phyloP scores from a whole-genome alignment of 2,113 vertebrate species.

The Rhea pennata region DNA sequence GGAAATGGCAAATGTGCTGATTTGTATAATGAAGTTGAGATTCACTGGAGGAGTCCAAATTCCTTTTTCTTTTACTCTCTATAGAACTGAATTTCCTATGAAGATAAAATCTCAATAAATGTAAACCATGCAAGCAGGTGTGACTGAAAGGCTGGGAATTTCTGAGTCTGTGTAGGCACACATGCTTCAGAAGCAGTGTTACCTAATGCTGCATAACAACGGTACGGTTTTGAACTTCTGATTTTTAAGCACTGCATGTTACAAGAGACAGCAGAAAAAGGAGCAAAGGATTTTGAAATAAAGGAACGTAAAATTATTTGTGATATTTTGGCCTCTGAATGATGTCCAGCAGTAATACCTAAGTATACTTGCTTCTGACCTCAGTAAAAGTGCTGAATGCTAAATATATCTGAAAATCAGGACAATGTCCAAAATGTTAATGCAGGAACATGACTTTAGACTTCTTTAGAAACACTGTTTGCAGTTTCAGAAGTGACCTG shows the following conservation, averaged over 20 bases:
- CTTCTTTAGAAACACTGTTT: not conserved
- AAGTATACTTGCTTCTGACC: not conserved
- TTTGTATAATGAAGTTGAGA: conserved; percentile 44
- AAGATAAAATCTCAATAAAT: conserved; percentile 29
- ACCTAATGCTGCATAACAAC: not conserved
- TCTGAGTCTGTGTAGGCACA: not conserved
- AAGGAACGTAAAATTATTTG: not conserved
- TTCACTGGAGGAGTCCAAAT: conserved; percentile 26
- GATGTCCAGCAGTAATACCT: not conserved
- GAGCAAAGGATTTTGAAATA: not conserved
- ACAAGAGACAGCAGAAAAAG: not conserved
- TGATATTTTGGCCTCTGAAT: not conserved
- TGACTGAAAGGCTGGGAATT: not conserved
- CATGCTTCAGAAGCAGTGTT: not conserved
- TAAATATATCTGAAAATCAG: not conserved
- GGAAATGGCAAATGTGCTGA: conserved; percentile 45
- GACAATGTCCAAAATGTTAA: not conserved
- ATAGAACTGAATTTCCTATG: not conserved
- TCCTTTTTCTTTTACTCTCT: not conserved
- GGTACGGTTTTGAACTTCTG: not conserved
- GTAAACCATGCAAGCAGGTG: not conserved
- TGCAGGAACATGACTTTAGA: not conserved
- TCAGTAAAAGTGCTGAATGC: not conserved
- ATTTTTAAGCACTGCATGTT: not conserved
- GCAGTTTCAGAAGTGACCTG: not conserved